Evolutionary conservation across 1,140 invertebrate genomes (phyloP).

Genomic region (Saccostrea echinata): DNA sequence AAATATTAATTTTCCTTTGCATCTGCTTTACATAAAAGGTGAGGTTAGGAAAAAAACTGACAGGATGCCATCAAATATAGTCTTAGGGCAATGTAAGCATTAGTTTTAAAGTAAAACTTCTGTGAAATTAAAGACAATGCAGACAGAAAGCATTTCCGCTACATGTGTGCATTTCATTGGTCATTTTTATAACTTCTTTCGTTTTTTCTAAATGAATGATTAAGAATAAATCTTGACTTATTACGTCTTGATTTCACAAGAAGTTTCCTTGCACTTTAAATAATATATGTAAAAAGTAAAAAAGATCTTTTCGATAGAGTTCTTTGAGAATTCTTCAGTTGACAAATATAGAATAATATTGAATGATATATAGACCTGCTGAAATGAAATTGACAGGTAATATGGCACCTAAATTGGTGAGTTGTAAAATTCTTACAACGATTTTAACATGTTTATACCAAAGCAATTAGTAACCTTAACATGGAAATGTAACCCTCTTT

Average conservation of each 20-base stretch:
- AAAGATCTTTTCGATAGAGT: background rate
- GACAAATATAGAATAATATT: background rate
- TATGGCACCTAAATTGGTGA: background rate
- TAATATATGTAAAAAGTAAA: background rate
- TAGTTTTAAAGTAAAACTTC: background rate
- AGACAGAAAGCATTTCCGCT: background rate
- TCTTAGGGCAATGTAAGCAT: background rate
- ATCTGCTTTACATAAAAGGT: background rate
- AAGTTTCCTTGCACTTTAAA: conserved; percentile 21
- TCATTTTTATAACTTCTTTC: background rate
- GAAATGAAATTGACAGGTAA: conserved; percentile 2
- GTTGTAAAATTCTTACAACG: background rate
- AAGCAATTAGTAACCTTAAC: background rate
- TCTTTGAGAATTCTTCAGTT: background rate
- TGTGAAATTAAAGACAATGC: background rate
- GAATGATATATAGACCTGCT: conserved; percentile 19
- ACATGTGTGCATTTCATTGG: background rate
- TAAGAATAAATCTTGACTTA: background rate
- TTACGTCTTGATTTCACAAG: background rate
- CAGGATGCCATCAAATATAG: background rate
- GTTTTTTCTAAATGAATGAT: background rate
- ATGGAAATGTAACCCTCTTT: background rate
- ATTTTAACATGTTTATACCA: background rate
- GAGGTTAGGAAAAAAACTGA: background rate
- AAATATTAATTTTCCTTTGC: background rate